A percentile compares a stretch with the other conserved stretches of the same genome.
These are phyloP conservation scores for Choreutis nemorana DNA, from an alignment of 2,888 invertebrate genomes.

Conservation along the genomic window DNA sequence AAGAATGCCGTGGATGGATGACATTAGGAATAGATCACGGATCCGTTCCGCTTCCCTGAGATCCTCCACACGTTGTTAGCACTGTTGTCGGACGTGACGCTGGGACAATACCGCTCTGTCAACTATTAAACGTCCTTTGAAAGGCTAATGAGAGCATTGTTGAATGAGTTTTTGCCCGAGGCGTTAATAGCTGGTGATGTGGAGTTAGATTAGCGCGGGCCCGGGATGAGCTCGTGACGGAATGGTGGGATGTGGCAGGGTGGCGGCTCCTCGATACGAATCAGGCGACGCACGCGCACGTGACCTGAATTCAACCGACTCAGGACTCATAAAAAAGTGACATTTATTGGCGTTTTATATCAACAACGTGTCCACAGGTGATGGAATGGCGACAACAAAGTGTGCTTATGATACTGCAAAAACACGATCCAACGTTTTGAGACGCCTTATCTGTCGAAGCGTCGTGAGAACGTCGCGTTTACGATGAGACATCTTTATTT, in stretches of 20 bases:
- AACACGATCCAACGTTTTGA: slow-evolving; percentile 32
- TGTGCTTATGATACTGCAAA: slow-evolving; percentile 53
- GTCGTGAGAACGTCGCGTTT: slow-evolving; percentile 40
- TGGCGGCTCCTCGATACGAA: slow-evolving; percentile 48
- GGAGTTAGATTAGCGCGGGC: slow-evolving; percentile 36
- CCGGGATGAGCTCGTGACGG: slow-evolving; percentile 30
- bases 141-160: slow-evolving; percentile 56
- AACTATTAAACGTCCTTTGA: slow-evolving; percentile 55
- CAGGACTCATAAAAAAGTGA: slow-evolving; percentile 61
- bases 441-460: slow-evolving; percentile 33
- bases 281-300: slow-evolving; percentile 51
- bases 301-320: slow-evolving; percentile 48
- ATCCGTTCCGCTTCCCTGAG: slow-evolving; percentile 60
- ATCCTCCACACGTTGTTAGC: slow-evolving; percentile 62
- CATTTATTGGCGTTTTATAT: slow-evolving; percentile 64
- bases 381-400: slow-evolving; percentile 39
- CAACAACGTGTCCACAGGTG: slow-evolving; percentile 55
- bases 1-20: slow-evolving; percentile 36
- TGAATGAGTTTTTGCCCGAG: slow-evolving; percentile 33
- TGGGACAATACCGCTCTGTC: slow-evolving; percentile 41
- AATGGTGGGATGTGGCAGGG: slow-evolving; percentile 40
- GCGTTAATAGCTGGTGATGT: slow-evolving; percentile 36
- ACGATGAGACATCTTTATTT: slow-evolving; percentile 32
- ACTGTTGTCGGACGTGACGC: slow-evolving; percentile 52
- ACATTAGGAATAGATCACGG: slow-evolving; percentile 46